A percentile compares a stretch with the other conserved stretches of the same genome.
Evolutionary conservation across 2,113 vertebrate species (phyloP).

Genomic region (Solenodon paradoxus): DNA sequence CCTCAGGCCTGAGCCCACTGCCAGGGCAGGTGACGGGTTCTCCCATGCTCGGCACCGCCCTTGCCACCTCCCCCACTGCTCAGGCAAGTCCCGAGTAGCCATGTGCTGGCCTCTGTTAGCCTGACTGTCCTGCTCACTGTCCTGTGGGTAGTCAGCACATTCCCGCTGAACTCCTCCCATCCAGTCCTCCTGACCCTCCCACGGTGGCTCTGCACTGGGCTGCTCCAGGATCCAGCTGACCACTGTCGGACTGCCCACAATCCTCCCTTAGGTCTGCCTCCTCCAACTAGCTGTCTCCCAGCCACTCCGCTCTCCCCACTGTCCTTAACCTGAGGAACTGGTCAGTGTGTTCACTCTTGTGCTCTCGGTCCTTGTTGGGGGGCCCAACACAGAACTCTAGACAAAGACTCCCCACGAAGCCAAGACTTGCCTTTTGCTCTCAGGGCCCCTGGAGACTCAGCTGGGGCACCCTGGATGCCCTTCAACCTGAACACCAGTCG

Average conservation of each 20-base stretch:
- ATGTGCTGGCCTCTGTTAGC: neutral
- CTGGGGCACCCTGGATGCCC: rapidly evolving
- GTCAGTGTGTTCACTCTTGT: neutral
- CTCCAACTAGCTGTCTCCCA: neutral
- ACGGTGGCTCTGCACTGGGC: neutral
- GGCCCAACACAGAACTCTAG: neutral
- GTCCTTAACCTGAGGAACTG: neutral
- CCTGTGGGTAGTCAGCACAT: neutral
- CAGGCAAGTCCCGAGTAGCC: neutral
- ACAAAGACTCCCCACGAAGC: neutral
- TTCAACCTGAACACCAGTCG: neutral
- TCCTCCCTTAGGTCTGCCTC: neutral
- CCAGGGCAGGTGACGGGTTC: neutral
- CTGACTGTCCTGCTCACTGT: neutral
- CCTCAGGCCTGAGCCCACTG: too few species aligned
- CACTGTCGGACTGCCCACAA: rapidly evolving
- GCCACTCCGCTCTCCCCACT: neutral
- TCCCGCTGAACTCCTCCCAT: neutral
- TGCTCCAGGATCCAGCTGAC: neutral
- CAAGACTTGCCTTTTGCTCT: neutral
- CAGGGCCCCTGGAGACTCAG: neutral
- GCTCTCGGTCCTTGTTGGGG: neutral
- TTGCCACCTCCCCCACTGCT: too few species aligned
- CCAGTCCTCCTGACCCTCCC: neutral
- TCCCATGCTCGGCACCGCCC: neutral